Conservation (phyloP, 2,113 vertebrate species). For the Mirza zaza region DNA sequence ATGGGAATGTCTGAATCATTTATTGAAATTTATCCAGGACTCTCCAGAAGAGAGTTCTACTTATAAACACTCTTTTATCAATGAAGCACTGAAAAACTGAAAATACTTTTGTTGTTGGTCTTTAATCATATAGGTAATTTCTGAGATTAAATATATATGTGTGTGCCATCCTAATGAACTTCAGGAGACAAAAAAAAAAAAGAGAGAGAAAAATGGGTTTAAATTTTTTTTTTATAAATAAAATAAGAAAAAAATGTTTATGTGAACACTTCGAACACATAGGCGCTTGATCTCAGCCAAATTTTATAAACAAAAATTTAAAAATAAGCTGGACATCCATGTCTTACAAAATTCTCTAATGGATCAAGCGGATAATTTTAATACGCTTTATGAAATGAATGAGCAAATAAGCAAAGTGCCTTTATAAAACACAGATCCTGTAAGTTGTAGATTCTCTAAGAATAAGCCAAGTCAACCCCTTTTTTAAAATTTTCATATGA, state of each 20-base stretch:
- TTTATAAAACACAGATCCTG: background rate
- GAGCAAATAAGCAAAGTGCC: background rate
- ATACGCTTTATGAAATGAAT: background rate
- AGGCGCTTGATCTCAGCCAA: background rate
- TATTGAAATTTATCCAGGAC: background rate
- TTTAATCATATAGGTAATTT: background rate
- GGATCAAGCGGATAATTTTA: background rate
- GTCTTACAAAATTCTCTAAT: background rate
- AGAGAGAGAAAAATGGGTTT: no score
- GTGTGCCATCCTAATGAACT: no score
- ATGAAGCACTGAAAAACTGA: background rate
- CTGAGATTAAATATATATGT: background rate
- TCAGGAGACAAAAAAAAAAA: no score
- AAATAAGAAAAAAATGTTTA: no score
- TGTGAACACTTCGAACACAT: background rate
- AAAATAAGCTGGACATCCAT: background rate
- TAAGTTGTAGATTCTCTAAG: background rate
- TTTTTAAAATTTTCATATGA: background rate
- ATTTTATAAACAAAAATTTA: constrained; percentile 7
- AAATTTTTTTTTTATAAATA: no score
- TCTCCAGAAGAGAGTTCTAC: background rate
- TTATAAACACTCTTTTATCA: background rate
- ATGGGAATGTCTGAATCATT: background rate
- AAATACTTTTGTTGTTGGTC: background rate
- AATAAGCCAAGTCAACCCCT: background rate